Base-by-base conservation (phyloP, 2,888 invertebrate genomes). In the Acronicta psi region DNA sequence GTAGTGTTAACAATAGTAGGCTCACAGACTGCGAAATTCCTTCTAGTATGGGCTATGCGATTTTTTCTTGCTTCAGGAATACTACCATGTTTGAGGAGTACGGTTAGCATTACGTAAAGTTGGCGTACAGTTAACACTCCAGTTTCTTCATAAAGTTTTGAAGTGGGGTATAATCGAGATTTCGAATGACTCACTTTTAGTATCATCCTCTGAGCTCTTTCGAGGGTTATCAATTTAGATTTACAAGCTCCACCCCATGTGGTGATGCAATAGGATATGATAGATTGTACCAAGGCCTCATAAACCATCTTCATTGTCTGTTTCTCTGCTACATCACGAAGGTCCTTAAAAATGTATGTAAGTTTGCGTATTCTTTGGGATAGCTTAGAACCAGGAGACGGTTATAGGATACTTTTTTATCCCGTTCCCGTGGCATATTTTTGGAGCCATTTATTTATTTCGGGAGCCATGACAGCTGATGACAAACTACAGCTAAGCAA, bases 281-380 rank as follows among this genome's bases (percentile, higher is more conserved):
- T 23, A 18, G 57, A 57, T 11, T 57, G 44, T 8, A 51, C 50
- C n/a, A 51, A 36, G 16, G 51, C 44, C n/a, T 23, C 45, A 34
- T 58, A 51, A 8, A 44, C 44, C 38, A 42, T 36, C 42, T 18
- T 34, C 2, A 58, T 37, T 5, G 46, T 46, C 18, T 52, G 16
- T 13, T 16, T 25, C 20, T 45, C 41, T n/a, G 58, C 58, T 25
- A 45, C 52, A 18, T 47, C 52, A 25, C 58, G 45, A 13, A 58
- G 36, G 7, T 46, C 36, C 29, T 38, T 58, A 14, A 58, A 51
- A 14, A 58, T 42, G 37, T 52, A 58, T n/a, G 46, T 46, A 20
- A 58, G 34, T 38, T 59, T 59, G 2, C 59, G 41, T 14, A 51
- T 38, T 42, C 37, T 25, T 38, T 43, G 14, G 6, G 52, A 47